Evolutionary conservation across 2,113 vertebrate genomes (phyloP), one percentile per base, ranked within the genome.

Genomic region (Paedocypris sp.): DNA sequence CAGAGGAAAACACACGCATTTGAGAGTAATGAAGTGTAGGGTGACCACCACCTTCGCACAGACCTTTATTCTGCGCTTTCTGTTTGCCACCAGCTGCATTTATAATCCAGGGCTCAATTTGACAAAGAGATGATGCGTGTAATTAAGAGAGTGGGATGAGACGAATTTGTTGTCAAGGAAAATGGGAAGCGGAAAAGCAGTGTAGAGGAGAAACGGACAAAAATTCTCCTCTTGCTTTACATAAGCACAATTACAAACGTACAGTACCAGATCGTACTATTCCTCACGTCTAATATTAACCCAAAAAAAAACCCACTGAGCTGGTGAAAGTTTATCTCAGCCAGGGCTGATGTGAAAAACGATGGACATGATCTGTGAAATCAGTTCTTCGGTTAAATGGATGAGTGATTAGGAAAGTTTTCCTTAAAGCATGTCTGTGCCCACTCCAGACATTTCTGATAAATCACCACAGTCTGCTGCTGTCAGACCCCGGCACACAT

Each of bases 1-100:
- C 32, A 58, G 33, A 43, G 46, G 52, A 50, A 58, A 70, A 62
- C 58, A 50, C 39, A 61, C 13, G 19, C 32, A 66, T 62, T 66
- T 57, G 36, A 51, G 29, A 29, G 47, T 63, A 67, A 71, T 54
- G 41, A 54, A 60, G 64, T 35, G 36, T 59, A 57, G 32, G 36
- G 28, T 23, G 39, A 63, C 33, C 45, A 60, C 58, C 51, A 39
- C 32, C 58, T 45, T 57, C 36, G 23, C 20, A 47, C 31, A 48
- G 22, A 33, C 16, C 29, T 51, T 6, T 19, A 33, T 41, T 16
- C 26, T 12, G 12, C 9, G 42, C 16, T 60, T 48, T 36, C 15
- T 26, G 25, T 46, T 15, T 18, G 50, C 35, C 26, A 26, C 39
- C n/a, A 54, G 22, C 13, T 1, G 2, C 38, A 41, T 41, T 1